Base-by-base conservation (phyloP, 2,113 vertebrate species). In the Arizona elegans region DNA sequence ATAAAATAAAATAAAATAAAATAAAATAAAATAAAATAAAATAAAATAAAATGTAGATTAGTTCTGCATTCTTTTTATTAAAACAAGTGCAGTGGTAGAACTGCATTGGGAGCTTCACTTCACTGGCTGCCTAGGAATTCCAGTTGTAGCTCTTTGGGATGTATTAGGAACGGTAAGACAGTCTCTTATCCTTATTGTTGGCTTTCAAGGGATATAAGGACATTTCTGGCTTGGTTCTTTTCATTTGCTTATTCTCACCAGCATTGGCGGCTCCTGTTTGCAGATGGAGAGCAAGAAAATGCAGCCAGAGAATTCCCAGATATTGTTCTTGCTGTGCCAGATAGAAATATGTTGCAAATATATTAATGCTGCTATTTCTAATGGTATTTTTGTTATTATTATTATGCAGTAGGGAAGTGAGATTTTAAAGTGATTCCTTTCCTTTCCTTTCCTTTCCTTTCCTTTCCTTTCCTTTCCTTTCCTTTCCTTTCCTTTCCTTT, bases 261-360 rank as follows among this genome's bases (percentile, higher is more conserved):
- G 29, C 56, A 43, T 50, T 88, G 91, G 91, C 47, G 33, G 47
- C 58, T 70, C 21, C 87, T 88, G 86, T 12, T n/a, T 92, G 91
- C 86, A 92, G 86, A 92, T 70, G 91, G 91, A 54, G 58, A 87
- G 47, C 58, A 88, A n/a, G 86, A 58, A 65, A 92, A 88, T 65
- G 86, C 58, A 92, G 86, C 86, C 86, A 92, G 47, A n/a, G 50
- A 29, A 65, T 92, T 88, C 86, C 86, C 91, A 92, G 86, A 92
- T 92, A 88, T 24, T 87, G 10, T 24, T 87, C 58, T 92, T 88
- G 50, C 91, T 53, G 86, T 92, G 86, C 91, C 58, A 87, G 86
- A 53, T 58, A 88, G 47, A 43, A 92, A 58, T 90, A 86, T 50
- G 70, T 59, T 56, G 85, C 43, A 59, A 90, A 26, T 90, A n/a